Base-by-base conservation (phyloP, 2,888 invertebrate species). In the Suillia variegata region DNA sequence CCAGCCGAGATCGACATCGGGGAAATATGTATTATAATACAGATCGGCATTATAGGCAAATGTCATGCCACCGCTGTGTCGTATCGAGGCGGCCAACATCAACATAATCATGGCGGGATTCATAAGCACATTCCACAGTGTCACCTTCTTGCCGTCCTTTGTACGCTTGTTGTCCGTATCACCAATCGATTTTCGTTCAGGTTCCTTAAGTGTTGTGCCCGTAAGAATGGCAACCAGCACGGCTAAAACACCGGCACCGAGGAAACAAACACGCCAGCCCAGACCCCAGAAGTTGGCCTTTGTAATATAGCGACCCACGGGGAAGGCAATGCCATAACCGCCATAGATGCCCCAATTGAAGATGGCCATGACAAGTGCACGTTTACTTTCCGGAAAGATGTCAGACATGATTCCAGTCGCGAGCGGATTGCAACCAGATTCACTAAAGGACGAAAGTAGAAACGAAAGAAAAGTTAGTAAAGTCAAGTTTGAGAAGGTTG, bases 341-440 rank as follows among this genome's bases (percentile, higher is more conserved):
- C 95, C 93, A 76, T 96, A 96, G 68, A 96, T 95, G 12, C 96
- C 96, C 95, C 95, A 96, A 82, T 96, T 96, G 84, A 96, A 96
- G 63, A 96, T 88, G 1, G 95, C 94, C 85, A 96, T 89, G 13
- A 95, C 96, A 45, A 95, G 82, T 1, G 93, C 96, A 58, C 96
- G 86, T 74, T 93, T 91, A 63, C 88, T 85, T 76, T 92, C 92
- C 0, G 89, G 88, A 76, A 93, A 92, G 72, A 92, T 87, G 75
- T 93, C 93, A 0, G 92, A 90, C 61, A 93, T 84, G 50, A 93
- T 88, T 5, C 94, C 94, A 0, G 93, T 93, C 0, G 93, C 91
- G 59, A 94, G 80, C 0, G 94, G 94, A 83, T 94, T 94, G 79
- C 93, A 93, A 1, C 92, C 94, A 1, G 93, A 90, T 78, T 94